These are phyloP conservation scores for Nomia melanderi DNA, from an alignment of 1,140 invertebrate species.

Conservation along the genomic window DNA sequence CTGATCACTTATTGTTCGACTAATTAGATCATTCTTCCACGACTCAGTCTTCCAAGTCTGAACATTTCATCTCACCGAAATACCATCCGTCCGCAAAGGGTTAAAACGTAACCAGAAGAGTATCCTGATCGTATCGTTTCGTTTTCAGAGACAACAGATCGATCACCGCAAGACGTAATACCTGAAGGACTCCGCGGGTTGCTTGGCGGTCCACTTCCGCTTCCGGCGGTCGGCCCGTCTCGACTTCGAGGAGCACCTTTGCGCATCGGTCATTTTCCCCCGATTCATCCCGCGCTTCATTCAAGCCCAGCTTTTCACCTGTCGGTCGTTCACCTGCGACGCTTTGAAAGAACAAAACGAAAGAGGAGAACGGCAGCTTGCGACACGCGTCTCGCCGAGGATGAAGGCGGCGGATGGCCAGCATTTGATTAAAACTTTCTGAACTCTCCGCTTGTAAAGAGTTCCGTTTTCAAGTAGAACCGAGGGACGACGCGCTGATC, in stretches of 20 bases:
- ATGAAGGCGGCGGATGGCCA: too few species aligned
- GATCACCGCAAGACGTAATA: background rate
- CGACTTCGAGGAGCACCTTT: background rate
- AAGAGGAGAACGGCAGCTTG: background rate
- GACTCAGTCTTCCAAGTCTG: too few species aligned
- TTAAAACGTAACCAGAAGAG: too few species aligned
- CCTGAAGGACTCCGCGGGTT: background rate
- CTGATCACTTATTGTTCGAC: too few species aligned
- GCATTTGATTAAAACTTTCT: slow-evolving; percentile 13
- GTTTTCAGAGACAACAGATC: background rate
- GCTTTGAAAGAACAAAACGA: background rate
- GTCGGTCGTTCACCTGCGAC: slow-evolving; percentile 23
- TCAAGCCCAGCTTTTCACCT: slow-evolving; percentile 41
- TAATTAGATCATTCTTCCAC: too few species aligned
- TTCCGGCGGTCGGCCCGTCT: background rate
- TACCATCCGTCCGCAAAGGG: too few species aligned
- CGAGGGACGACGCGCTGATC: too few species aligned
- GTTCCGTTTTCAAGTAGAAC: too few species aligned
- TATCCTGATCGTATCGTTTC: background rate
- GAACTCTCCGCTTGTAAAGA: background rate
- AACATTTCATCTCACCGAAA: too few species aligned
- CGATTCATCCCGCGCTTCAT: slow-evolving; percentile 30
- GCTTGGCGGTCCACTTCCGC: background rate
- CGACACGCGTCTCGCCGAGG: background rate
- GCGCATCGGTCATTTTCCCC: slow-evolving; percentile 30